phyloP scores from a whole-genome alignment of 2,797 vertebrate genomes.

The Spinus pinus region DNA sequence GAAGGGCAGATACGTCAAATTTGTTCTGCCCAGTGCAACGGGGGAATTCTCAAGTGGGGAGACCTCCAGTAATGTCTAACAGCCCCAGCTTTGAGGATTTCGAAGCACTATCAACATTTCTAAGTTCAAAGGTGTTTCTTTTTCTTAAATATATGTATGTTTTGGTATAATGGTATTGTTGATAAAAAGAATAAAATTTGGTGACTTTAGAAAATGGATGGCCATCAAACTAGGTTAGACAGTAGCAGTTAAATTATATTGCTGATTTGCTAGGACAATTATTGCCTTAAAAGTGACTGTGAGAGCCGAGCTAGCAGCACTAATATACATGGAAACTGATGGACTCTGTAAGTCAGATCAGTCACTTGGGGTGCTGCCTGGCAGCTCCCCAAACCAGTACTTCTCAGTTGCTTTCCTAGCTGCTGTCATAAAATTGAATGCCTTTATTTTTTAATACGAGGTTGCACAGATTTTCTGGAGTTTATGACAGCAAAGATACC shows the following conservation, averaged over 20 bases:
- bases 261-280: background rate
- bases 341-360: background rate
- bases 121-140: slow-evolving; percentile 6
- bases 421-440: background rate
- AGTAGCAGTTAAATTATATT: slow-evolving; percentile 14
- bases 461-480: background rate
- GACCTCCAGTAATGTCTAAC: slow-evolving; percentile 75
- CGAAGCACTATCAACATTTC: background rate
- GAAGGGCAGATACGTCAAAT: slow-evolving; percentile 62
- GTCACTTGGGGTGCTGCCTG: background rate
- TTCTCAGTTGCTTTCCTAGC: background rate
- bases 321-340: background rate
- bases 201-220: slow-evolving; percentile 6
- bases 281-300: slow-evolving; percentile 52
- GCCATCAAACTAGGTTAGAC: background rate
- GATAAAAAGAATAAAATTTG: slow-evolving; percentile 5
- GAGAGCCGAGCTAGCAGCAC: background rate
- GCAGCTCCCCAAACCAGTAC: background rate
- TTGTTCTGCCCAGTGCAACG: background rate
- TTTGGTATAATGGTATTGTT: slow-evolving; percentile 9
- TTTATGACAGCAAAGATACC: background rate
- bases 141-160: slow-evolving; percentile 8
- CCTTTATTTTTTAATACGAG: background rate
- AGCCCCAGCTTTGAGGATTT: background rate
- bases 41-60: slow-evolving; percentile 58